phyloP scores from a whole-genome alignment of 1,140 invertebrate genomes.

The Atta cephalotes region DNA sequence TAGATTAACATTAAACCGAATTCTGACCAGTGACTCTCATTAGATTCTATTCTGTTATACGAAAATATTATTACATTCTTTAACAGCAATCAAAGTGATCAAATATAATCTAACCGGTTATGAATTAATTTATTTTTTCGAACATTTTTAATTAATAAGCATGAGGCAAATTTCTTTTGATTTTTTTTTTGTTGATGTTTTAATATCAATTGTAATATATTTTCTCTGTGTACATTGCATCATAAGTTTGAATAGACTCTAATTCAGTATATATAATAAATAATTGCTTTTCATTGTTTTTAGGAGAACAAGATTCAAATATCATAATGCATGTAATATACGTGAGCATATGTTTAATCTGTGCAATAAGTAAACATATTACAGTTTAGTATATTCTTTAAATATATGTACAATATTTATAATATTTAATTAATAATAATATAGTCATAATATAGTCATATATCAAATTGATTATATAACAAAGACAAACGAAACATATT shows the following conservation, averaged over 20 bases:
- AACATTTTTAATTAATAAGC: neutral
- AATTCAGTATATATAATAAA: neutral
- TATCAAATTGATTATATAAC: neutral
- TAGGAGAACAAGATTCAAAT: neutral
- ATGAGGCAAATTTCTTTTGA: neutral
- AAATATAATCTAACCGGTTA: neutral
- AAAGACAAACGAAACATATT: neutral
- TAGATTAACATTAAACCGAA: constrained; percentile 79
- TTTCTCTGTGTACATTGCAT: neutral
- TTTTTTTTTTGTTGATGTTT: neutral
- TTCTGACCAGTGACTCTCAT: constrained; percentile 80
- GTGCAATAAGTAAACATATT: neutral
- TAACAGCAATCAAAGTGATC: neutral
- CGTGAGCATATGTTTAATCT: neutral
- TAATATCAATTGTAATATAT: neutral
- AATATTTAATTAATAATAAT: neutral
- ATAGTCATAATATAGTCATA: neutral
- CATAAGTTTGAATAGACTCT: neutral
- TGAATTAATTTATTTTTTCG: neutral
- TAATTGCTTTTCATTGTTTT: neutral
- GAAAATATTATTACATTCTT: neutral
- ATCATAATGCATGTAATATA: neutral
- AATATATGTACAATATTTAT: neutral
- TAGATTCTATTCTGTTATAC: neutral
- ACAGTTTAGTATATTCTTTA: neutral